Percentiles rank a stretch among this genome's conserved stretches.
Evolutionary conservation across 1,140 invertebrate species (phyloP).

Genomic region (Drosophila punjabiensis): DNA sequence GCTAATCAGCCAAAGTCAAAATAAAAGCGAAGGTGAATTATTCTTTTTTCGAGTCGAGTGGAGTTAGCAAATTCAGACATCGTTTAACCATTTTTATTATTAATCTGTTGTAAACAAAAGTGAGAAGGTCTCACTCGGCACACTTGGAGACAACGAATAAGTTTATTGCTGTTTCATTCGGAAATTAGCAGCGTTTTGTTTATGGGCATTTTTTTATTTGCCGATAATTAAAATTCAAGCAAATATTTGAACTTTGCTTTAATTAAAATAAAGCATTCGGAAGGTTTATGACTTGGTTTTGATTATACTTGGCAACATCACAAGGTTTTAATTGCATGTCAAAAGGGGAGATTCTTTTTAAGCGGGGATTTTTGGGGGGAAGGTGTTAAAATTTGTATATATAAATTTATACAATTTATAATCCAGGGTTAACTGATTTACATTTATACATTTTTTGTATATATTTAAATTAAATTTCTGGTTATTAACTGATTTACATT

Average conservation of each 20-base stretch:
- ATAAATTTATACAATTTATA: neutral
- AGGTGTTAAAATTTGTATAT: neutral
- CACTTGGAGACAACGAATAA: slow-evolving; percentile 20
- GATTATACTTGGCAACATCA: neutral
- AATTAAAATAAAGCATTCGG: slow-evolving; percentile 17
- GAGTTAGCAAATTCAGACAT: slow-evolving; percentile 14
- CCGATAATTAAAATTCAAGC: slow-evolving; percentile 16
- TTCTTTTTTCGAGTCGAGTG: slow-evolving; percentile 1
- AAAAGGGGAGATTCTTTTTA: neutral
- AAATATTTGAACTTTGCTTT: slow-evolving; percentile 14
- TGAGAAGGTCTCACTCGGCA: slow-evolving; percentile 34
- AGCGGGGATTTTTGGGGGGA: neutral
- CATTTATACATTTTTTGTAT: neutral
- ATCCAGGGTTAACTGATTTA: neutral
- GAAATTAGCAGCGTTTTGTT: slow-evolving; percentile 38
- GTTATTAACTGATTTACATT: neutral
- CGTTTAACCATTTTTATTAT: slow-evolving; percentile 38
- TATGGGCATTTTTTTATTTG: slow-evolving; percentile 30
- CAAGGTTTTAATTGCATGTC: slow-evolving; percentile 6
- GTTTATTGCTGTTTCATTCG: slow-evolving; percentile 1
- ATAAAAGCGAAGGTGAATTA: slow-evolving; percentile 43
- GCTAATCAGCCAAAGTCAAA: slow-evolving; percentile 58
- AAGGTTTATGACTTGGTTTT: slow-evolving; percentile 11
- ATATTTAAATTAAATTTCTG: neutral
- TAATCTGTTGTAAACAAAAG: slow-evolving; percentile 52